Evolutionary conservation across 2,113 vertebrate species (phyloP).

Genomic region (Lycocorax pyrrhopterus): DNA sequence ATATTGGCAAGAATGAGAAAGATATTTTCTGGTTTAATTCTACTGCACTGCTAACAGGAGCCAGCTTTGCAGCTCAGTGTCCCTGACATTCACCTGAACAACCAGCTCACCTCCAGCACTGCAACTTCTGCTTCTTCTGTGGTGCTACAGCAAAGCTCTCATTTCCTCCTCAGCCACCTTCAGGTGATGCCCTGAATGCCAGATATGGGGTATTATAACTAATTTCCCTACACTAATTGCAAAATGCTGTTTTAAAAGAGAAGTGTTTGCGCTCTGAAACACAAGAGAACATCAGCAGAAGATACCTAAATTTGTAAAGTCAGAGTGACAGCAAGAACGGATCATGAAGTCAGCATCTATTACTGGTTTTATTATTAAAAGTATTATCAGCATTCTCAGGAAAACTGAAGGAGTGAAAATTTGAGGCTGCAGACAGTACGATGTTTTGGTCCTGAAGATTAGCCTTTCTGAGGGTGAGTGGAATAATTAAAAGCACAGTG

Average conservation of each 20-base stretch:
- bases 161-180: neutral
- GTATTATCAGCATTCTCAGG: neutral
- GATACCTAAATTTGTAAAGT: neutral
- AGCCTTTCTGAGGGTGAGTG: neutral
- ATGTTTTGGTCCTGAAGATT: neutral
- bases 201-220: neutral
- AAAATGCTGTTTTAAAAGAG: neutral
- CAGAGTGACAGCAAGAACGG: neutral
- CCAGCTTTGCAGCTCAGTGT: neutral
- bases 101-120: neutral
- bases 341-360: neutral
- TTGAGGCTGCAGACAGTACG: neutral
- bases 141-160: neutral
- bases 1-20: neutral
- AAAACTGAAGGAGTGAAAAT: neutral
- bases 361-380: neutral
- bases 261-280: neutral
- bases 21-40: neutral
- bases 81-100: neutral
- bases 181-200: fast-evolving
- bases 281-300: neutral
- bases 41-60: neutral
- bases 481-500: neutral
- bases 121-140: neutral
- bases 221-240: neutral